These are phyloP conservation scores for Phlogophora meticulosa DNA, from an alignment of 2,888 invertebrate species.

Conservation along the genomic window DNA sequence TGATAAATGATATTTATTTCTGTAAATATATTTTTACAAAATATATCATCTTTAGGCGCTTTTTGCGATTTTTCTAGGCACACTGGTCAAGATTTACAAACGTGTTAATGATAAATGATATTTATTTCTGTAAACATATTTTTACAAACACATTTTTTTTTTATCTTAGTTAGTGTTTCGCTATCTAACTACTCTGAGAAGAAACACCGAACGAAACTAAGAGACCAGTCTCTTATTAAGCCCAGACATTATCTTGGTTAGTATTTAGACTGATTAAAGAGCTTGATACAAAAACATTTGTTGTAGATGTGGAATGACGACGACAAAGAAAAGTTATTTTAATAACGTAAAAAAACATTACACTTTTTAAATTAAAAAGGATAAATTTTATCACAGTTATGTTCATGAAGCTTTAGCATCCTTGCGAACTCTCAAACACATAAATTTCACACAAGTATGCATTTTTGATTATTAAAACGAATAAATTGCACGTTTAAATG, in stretches of 20 bases:
- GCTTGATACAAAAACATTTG: neutral
- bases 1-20: too few species aligned
- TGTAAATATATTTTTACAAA: too few species aligned
- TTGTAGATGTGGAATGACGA: neutral
- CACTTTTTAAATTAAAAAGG: neutral
- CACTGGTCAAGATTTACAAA: neutral
- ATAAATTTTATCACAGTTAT: conserved; percentile 3
- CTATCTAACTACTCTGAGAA: too few species aligned
- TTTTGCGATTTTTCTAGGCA: too few species aligned
- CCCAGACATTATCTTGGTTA: too few species aligned
- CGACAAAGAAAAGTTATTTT: neutral
- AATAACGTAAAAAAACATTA: neutral
- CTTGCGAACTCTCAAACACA: conserved; percentile 22
- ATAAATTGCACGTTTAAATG: conserved; percentile 34
- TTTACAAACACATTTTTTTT: too few species aligned
- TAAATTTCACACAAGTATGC: conserved; percentile 40
- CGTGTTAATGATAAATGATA: too few species aligned
- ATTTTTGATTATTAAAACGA: conserved; percentile 55
- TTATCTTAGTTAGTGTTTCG: too few species aligned
- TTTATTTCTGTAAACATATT: too few species aligned
- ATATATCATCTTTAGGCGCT: too few species aligned
- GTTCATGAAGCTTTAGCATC: conserved; percentile 14
- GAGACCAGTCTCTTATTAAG: too few species aligned
- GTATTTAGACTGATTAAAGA: neutral
- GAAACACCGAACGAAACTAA: too few species aligned